Evolutionary conservation across 1,140 invertebrate species (phyloP), one percentile per base, ranked within the genome.

Genomic region (Brachionus manjavacas): DNA sequence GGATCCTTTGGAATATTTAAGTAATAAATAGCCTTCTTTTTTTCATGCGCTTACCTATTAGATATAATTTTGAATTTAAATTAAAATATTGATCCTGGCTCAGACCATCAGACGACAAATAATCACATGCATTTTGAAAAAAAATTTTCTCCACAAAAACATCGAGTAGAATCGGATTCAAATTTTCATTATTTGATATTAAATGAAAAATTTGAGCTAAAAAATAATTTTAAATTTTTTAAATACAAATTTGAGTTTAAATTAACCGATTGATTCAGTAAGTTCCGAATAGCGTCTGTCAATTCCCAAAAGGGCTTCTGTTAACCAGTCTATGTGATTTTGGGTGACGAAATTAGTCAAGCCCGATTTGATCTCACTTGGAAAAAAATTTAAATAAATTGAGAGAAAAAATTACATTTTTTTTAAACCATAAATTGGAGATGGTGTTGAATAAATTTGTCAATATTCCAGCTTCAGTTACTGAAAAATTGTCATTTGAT

Each of bases 391-490:
- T 25, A 8, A n/a, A 25, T 25, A 39, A 39, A n/a, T 25, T 12
- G 20, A 12, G n/a, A 31, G 8, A n/a, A 6, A 60, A 35, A n/a
- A n/a, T 31, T 16, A 14, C n/a, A 43, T 55, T 80, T 35, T 35
- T 35, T 6, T 35, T 6, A 0, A 28, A 80, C 76, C 79, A 60
- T 41, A 81, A 68, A 64, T 64, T 81, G 28, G 64, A 68, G 14
- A 81, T 60, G 4, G 79, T 81, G 7, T 81, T 55, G 52, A 81
- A 68, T 43, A 81, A 43, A 16, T 81, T 81, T 20, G 79, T 20
- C 9, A 81, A 25, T 35, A 81, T 81, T 16, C 49, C 79, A 12
- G 64, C 64, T 76, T 76, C 72, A 6, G 52, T 64, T 8, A 31
- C 12, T 3, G n/a, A n/a, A 43, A 68, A 60, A 28, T 25, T 39